Base-by-base conservation (phyloP, 2,888 invertebrate genomes). In the Epistrophe grossulariae region DNA sequence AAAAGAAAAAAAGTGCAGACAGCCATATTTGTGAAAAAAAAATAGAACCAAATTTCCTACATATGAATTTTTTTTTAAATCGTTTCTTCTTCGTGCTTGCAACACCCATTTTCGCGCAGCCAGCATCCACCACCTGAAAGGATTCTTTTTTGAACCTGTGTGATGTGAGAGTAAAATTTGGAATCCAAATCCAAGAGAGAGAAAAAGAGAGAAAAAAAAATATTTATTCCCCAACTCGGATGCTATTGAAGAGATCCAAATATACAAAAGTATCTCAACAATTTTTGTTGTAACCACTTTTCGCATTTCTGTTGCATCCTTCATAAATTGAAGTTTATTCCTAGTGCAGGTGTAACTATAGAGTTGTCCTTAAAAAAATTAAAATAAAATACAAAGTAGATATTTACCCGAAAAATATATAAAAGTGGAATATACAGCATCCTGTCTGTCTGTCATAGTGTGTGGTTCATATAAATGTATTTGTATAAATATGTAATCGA, bases 61-160 rank as follows among this genome's bases (percentile, higher is more conserved):
- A 24, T 10, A 57, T 43, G 28, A 40, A 11, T 55, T 52, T 66
- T 66, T 43, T 83, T 59, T 60, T 60, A 59, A 4, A 40, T 4
- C 45, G 15, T 40, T 17, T 28, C 35, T 28, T 50, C 24, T 50
- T n/a, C 24, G 28, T 78, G 57, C 85, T 59, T 82, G 85, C 82
- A 82, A 74, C 64, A 85, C 78, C 82, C 68, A 82, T 74, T 85
- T 64, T 82, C 85, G 85, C 85, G 82, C 82, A 85, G 78, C 48
- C 45, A 50, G 60, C 71, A 50, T 70, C 70, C 55, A 70, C 48
- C 24, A 70, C 48, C 24, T 40, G 13, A 77, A 45, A 82, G 78
- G 78, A 82, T 76, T 35, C 68, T 64, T n/a, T 43, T 48, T 48
- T 78, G 59, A 38, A 60, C 59, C 60, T 57, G 70, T 74, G 62